These are phyloP conservation scores for Parauchenoglanis punctatus DNA, from an alignment of 2,797 vertebrate species.

Conservation along the genomic window DNA sequence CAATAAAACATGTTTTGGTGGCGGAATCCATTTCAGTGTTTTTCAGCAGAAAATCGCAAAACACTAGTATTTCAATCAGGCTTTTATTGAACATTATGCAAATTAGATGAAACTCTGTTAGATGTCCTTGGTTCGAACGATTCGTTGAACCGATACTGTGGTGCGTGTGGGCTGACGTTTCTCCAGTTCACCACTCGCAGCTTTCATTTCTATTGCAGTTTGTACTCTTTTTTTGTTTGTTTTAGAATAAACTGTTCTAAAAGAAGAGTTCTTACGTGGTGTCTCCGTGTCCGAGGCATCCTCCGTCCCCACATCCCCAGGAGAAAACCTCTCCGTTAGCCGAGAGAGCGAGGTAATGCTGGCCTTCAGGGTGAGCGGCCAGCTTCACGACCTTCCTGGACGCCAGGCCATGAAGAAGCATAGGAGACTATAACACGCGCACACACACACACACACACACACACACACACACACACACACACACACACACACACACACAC, in stretches of 20 bases:
- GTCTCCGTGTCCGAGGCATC: conserved; percentile 96
- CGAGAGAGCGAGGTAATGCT: conserved; percentile 93
- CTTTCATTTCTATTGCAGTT: neutral
- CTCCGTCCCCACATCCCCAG: conserved; percentile 97
- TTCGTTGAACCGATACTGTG: neutral
- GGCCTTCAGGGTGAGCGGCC: conserved; percentile 95
- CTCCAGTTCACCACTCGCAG: neutral
- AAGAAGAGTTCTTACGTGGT: conserved; percentile 81
- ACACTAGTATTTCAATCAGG: no score
- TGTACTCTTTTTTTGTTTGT: neutral
- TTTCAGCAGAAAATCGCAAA: no score
- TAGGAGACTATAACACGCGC: conserved; percentile 79
- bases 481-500: conserved; percentile 12
- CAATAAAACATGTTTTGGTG: no score
- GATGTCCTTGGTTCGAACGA: neutral
- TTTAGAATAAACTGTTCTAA: neutral
- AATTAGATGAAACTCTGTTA: neutral
- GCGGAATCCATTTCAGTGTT: no score
- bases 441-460: conserved; percentile 9
- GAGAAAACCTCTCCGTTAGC: conserved; percentile 95
- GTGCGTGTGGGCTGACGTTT: neutral
- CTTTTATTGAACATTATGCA: neutral
- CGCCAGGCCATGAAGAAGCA: conserved; percentile 88
- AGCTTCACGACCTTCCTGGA: conserved; percentile 93
- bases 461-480: conserved; percentile 21